Evolutionary conservation across 92 coral and sea anemone genomes (phyloP).

Genomic region (Actinernus sp.): DNA sequence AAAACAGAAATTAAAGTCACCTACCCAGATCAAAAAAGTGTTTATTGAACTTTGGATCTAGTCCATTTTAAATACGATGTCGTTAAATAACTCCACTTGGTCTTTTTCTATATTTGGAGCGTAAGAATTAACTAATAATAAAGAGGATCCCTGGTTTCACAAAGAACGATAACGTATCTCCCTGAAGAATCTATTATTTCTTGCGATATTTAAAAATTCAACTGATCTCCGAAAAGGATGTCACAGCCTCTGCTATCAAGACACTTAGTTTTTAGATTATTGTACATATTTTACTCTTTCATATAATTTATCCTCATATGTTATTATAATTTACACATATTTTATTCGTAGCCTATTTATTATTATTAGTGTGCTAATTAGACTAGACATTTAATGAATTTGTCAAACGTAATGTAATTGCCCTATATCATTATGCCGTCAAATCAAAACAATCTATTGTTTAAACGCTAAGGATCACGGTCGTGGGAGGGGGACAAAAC

Average conservation of each 20-base stretch:
- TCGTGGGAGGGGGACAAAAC: no score
- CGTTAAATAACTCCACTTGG: neutral
- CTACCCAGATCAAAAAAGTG: constrained; percentile 3
- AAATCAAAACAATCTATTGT: no score
- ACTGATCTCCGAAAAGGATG: neutral
- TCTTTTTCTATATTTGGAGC: neutral
- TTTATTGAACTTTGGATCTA: neutral
- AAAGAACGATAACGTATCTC: neutral
- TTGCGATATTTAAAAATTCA: neutral
- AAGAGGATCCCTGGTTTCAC: neutral
- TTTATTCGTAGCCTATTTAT: no score
- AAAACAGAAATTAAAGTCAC: constrained; percentile 6
- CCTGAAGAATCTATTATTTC: neutral
- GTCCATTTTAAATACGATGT: neutral
- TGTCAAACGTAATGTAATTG: no score
- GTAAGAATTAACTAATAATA: neutral
- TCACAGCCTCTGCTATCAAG: neutral
- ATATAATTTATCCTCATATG: no score
- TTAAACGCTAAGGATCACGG: no score
- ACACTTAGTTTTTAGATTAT: no score
- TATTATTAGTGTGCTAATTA: no score
- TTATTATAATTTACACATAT: no score
- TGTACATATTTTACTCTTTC: no score
- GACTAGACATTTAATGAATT: no score
- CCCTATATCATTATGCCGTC: no score